Conservation (phyloP, 2,797 vertebrate genomes). For the Cyclopterus lumpus region DNA sequence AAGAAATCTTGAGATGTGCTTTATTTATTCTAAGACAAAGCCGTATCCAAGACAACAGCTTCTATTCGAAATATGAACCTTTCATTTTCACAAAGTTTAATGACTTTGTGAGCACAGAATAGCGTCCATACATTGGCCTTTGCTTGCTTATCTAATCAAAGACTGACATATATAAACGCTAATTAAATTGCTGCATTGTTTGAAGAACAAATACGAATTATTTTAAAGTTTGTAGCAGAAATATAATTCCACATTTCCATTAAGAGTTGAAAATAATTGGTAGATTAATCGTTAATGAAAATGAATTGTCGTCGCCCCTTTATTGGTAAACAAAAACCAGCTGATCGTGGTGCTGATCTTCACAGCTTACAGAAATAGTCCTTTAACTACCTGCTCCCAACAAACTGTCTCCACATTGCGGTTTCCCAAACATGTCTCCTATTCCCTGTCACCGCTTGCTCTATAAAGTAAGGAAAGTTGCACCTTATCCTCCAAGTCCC, state of each 20-base stretch:
- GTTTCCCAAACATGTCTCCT: background rate
- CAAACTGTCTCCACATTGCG: background rate
- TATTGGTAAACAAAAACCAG: too few species aligned
- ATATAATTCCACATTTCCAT: background rate
- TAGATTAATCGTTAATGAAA: background rate
- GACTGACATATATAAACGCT: background rate
- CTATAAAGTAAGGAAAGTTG: slow-evolving; percentile 36
- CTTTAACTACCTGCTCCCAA: background rate
- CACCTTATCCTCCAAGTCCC: slow-evolving; percentile 33
- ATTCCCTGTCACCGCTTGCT: slow-evolving; percentile 35
- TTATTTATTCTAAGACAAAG: background rate
- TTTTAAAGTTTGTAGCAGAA: background rate
- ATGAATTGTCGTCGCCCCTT: background rate
- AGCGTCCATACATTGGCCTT: too few species aligned
- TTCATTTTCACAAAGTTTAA: background rate
- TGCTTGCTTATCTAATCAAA: background rate
- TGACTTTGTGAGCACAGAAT: background rate
- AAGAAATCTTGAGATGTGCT: background rate
- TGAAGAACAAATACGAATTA: background rate
- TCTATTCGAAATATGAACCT: background rate
- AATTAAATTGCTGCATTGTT: background rate
- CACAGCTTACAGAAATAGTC: background rate
- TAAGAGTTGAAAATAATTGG: background rate
- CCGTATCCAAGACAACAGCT: background rate
- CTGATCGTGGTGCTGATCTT: background rate